Evolutionary conservation across 2,888 invertebrate genomes (phyloP).

Genomic region (Dascillus cervinus): DNA sequence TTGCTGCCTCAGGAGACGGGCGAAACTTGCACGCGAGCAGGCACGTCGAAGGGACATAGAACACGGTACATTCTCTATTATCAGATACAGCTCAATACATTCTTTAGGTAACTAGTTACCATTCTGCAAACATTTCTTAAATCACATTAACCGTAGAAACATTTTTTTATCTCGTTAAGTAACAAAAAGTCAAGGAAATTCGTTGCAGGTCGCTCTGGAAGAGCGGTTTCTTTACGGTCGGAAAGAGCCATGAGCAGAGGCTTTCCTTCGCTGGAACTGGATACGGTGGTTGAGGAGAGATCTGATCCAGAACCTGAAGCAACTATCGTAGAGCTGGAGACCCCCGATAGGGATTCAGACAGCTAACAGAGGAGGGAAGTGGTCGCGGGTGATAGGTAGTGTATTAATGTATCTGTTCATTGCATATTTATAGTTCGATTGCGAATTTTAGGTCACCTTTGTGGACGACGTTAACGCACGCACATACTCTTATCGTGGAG

Average conservation of each 20-base stretch:
- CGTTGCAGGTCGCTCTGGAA: constrained; percentile 45
- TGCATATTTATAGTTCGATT: not conserved
- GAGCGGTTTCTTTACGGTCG: constrained; percentile 54
- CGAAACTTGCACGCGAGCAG: constrained; percentile 75
- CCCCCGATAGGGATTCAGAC: constrained; percentile 36
- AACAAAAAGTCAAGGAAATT: too few relatives aligned
- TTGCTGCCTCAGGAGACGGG: constrained; percentile 75
- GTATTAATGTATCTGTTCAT: constrained; percentile 1
- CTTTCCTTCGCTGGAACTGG: constrained; percentile 71
- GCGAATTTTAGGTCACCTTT: constrained; percentile 58
- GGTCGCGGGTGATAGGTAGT: not conserved
- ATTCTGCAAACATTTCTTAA: constrained; percentile 8
- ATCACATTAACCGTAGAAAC: constrained; percentile 2
- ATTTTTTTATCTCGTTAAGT: not conserved
- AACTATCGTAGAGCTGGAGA: constrained; percentile 37
- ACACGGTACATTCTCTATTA: constrained; percentile 75
- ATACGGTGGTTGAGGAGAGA: constrained; percentile 76
- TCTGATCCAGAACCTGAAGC: constrained; percentile 63
- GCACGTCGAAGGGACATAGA: constrained; percentile 73
- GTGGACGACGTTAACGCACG: constrained; percentile 74
- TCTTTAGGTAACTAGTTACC: constrained; percentile 54
- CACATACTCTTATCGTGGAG: constrained; percentile 46
- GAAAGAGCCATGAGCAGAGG: constrained; percentile 63
- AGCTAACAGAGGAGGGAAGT: constrained; percentile 41
- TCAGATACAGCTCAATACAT: constrained; percentile 67